phyloP scores from a whole-genome alignment of 2,888 invertebrate genomes.

The Lasioglossum figueresi region DNA sequence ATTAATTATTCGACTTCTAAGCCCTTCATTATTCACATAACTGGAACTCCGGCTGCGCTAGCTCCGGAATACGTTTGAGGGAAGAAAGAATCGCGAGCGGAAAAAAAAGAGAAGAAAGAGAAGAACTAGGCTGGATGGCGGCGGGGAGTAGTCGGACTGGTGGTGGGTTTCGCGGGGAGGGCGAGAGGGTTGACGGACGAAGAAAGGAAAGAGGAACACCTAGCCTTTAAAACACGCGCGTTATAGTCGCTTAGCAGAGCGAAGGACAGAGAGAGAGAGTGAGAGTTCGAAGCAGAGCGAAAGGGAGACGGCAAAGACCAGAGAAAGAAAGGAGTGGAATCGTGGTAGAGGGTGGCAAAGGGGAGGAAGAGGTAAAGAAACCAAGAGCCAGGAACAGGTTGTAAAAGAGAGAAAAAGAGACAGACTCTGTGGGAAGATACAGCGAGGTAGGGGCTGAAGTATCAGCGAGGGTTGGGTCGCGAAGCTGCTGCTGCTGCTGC shows the following conservation, averaged over 20 bases:
- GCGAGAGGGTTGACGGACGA: slow-evolving; percentile 5
- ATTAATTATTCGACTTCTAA: slow-evolving; percentile 62
- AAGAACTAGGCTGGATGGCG: neutral
- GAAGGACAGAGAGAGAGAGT: neutral
- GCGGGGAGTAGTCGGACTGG: neutral
- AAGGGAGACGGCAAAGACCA: slow-evolving; percentile 9
- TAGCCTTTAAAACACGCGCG: slow-evolving; percentile 45
- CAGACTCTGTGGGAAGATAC: slow-evolving; percentile 46
- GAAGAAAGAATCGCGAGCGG: slow-evolving; percentile 32
- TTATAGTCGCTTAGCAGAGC: slow-evolving; percentile 30
- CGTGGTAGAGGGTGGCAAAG: neutral
- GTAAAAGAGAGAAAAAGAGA: slow-evolving; percentile 24
- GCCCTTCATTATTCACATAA: slow-evolving; percentile 60
- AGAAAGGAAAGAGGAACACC: slow-evolving; percentile 55
- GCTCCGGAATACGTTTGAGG: slow-evolving; percentile 33
- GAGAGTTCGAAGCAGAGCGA: slow-evolving; percentile 16
- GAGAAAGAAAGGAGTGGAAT: slow-evolving; percentile 17
- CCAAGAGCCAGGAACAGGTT: slow-evolving; percentile 36
- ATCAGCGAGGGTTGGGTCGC: slow-evolving; percentile 62
- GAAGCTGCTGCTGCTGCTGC: slow-evolving; percentile 57
- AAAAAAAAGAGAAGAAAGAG: neutral
- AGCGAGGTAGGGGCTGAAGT: slow-evolving; percentile 48
- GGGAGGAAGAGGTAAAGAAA: slow-evolving; percentile 26
- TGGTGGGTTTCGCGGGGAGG: neutral
- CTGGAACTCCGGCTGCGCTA: slow-evolving; percentile 51